Evolutionary conservation across 2,797 vertebrate species (phyloP).

Genomic region (Nyctibius grandis): DNA sequence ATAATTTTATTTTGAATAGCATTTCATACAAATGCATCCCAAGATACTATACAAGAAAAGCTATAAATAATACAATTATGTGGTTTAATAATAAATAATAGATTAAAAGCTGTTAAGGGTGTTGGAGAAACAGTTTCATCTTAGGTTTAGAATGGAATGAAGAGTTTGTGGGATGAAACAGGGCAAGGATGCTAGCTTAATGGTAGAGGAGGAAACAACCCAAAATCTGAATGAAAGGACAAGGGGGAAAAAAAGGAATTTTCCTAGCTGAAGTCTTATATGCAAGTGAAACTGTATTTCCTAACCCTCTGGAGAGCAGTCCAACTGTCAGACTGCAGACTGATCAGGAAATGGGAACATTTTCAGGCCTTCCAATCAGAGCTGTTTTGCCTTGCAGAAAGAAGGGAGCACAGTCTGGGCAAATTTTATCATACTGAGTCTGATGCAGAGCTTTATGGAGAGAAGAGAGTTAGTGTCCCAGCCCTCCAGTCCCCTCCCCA

Average conservation of each 20-base stretch:
- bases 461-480: background rate
- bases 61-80: constrained; percentile 51
- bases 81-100: constrained; percentile 50
- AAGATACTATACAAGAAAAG: constrained; percentile 12
- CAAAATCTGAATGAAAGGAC: background rate
- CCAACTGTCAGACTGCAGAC: background rate
- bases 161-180: background rate
- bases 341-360: background rate
- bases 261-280: background rate
- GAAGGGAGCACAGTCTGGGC: background rate
- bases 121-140: background rate
- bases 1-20: constrained; percentile 27
- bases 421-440: background rate
- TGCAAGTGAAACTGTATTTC: background rate
- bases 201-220: background rate
- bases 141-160: background rate
- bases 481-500: background rate
- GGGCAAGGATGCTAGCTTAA: background rate
- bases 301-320: background rate
- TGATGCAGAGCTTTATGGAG: background rate
- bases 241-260: background rate
- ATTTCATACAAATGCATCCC: constrained; percentile 27
- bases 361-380: background rate
- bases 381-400: background rate
- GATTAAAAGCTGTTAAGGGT: constrained; percentile 32